Evolutionary conservation across 2,888 invertebrate genomes (phyloP), one percentile per base, ranked within the genome.

Genomic region (Listrodromus nycthemerus): DNA sequence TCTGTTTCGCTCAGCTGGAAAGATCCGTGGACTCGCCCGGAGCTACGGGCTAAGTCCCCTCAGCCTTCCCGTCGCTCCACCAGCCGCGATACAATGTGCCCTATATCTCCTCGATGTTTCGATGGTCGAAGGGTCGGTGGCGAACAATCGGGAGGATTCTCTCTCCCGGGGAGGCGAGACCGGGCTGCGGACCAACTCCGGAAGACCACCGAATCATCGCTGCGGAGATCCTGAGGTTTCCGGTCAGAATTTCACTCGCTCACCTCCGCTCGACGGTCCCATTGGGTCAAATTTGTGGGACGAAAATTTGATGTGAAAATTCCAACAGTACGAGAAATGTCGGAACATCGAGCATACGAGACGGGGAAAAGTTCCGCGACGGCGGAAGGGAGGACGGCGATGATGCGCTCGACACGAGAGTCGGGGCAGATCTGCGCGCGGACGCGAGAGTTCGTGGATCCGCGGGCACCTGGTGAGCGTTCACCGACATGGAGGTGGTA

Each of bases 351-450:
- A 37, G 37, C 37, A 8, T 37, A 10, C 37, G 37, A 37, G 2
- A 67, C 10, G 10, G 45, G 24, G 24, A 27, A 50, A 16, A 67
- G 24, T 30, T 67, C 6, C 48, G 6, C 45, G 6, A 37, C 7
- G 41, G 19, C 16, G 2, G 16, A 21, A 5, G 76, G 10, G 58
- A 45, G n/a, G 63, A 48, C 21, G 30, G 16, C 33, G 67, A 58
- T 76, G 87, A 89, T 76, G 87, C 83, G 84, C 52, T 84, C 89
- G 61, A 86, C 70, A 75, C 86, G 89, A 87, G 52, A 86, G 88
- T 80, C 89, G 87, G 83, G 69, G 87, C 87, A 83, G 88, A 89
- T 92, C 90, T 92, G 91, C 88, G 86, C 86, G 83, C 67, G 86
- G 84, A 81, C 85, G 77, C 87, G 86, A 84, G 84, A 85, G 87